A percentile compares a stretch with the other conserved stretches of the same genome.
These are phyloP conservation scores for Serinus canaria DNA, from an alignment of 2,113 vertebrate species.

Conservation along the genomic window DNA sequence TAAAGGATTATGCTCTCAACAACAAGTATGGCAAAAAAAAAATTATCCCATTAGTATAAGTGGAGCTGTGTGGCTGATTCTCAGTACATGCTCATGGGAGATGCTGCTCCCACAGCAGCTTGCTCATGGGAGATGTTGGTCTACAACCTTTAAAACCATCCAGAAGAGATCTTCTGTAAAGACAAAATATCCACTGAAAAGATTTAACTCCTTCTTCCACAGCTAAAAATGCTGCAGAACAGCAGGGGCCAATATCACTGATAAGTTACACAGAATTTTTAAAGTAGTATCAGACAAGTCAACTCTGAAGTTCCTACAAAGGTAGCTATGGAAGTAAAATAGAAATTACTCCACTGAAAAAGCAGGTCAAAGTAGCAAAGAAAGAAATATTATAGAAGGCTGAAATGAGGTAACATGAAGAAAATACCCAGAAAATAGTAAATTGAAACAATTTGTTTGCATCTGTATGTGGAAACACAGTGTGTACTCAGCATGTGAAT, in stretches of 20 bases:
- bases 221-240: not conserved
- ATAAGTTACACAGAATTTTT: not conserved
- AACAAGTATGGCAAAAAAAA: not conserved
- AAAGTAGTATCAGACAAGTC: not conserved
- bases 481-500: rapidly evolving
- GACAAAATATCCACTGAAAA: not conserved
- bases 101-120: not conserved
- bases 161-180: not conserved
- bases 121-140: not conserved
- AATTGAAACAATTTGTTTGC: not conserved
- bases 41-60: not conserved
- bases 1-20: not conserved
- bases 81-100: not conserved
- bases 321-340: not conserved
- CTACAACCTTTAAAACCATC: not conserved
- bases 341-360: not conserved
- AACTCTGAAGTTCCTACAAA: not conserved
- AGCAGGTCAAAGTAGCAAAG: not conserved
- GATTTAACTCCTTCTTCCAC: not conserved
- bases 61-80: not conserved
- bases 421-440: not conserved
- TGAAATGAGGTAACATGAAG: not conserved
- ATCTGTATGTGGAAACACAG: not conserved
- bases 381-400: not conserved
- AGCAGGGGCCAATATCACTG: not conserved